phyloP scores from a whole-genome alignment of 2,888 invertebrate genomes.

The Tinea pellionella region DNA sequence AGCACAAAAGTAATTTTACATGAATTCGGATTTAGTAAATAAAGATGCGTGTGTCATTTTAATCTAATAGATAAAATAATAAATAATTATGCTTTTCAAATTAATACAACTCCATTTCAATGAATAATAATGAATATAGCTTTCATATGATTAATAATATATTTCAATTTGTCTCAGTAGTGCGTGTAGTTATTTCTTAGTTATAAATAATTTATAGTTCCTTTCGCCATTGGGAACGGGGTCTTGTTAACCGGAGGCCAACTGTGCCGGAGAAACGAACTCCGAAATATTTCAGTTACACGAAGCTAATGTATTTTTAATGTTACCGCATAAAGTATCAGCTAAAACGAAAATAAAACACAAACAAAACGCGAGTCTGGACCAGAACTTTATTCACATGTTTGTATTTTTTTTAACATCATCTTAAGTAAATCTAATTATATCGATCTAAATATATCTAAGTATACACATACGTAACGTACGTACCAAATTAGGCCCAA shows the following conservation, averaged over 20 bases:
- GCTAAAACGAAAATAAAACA: neutral
- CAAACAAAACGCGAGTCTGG: neutral
- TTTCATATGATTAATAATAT: neutral
- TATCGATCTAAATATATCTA: too few relatives aligned
- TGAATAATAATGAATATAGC: neutral
- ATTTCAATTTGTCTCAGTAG: neutral
- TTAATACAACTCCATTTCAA: neutral
- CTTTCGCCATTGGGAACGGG: neutral
- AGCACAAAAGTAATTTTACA: too few relatives aligned
- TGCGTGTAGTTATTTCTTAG: neutral
- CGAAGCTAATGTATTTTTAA: conserved; percentile 34
- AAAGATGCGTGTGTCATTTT: too few relatives aligned
- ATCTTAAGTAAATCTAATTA: too few relatives aligned
- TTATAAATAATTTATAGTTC: conserved; percentile 6
- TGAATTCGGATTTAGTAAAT: too few relatives aligned
- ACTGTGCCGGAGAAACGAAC: neutral
- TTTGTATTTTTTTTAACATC: neutral
- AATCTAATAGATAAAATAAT: too few relatives aligned
- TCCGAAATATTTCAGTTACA: conserved; percentile 18
- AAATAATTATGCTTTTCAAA: too few relatives aligned
- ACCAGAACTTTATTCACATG: neutral
- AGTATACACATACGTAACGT: too few relatives aligned
- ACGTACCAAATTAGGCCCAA: too few relatives aligned
- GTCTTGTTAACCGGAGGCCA: conserved; percentile 4
- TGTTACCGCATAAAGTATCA: conserved; percentile 19